Evolutionary conservation across 1,140 invertebrate genomes (phyloP), one percentile per base, ranked within the genome.

Genomic region (Aphis craccivora): DNA sequence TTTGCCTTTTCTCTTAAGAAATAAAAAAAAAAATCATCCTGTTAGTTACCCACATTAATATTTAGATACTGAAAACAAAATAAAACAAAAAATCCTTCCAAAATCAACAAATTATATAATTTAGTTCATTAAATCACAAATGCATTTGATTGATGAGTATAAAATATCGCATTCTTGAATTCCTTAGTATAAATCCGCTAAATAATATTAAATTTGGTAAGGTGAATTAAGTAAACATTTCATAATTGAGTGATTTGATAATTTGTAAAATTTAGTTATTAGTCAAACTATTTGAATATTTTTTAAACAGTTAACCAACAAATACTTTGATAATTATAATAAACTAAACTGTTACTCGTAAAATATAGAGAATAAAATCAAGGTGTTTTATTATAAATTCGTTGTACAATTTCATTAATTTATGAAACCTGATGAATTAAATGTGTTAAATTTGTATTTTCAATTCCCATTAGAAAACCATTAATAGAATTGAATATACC

Each of bases 1-100:
- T 91, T 67, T 91, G 67, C 90, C 25, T 53, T 83, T 84, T 91
- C 48, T 92, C 45, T 92, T 40, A 30, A 84, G 48, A n/a, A 83
- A 35, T 37, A 51, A 51, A 81, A 91, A 30, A 91, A 45, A 83
- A 67, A 45, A 22, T 22, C 60, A 35, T 67, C 43, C 60, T n/a
- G 60, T 81, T 45, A 45, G 90, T n/a, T 81, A 91, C 30, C 90
- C 43, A 9, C 30, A 81, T 91, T 91, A 76, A 91, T 81, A 90
- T 40, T 55, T 67, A 76, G n/a, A 14, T n/a, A 76, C 60, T 76
- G 14, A 76, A 76, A 76, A 76, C 9, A 37, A 45, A 40, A 60
- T 5, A 11, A 60, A 4, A 43, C 2, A 30, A 67, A 55, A 25
- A 60, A 40, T 89, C 11, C 6, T 9, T 89, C 23, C 30, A 40